Conservation (phyloP, 2,888 invertebrate genomes). For the Cerastis rubricosa region DNA sequence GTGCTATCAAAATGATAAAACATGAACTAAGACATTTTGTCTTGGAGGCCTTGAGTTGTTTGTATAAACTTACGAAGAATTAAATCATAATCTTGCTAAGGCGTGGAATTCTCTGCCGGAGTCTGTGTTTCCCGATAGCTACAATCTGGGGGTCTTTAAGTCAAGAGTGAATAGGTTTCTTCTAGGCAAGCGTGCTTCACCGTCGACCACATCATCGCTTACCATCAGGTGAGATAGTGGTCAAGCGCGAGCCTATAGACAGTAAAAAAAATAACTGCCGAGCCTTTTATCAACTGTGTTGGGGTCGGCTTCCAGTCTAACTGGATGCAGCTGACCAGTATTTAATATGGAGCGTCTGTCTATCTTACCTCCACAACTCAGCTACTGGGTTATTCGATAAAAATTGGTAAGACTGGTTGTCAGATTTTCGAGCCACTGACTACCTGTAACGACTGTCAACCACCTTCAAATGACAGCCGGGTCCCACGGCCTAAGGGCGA, state of each 20-base stretch:
- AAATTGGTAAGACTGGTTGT: not conserved
- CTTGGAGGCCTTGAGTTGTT: constrained; percentile 22
- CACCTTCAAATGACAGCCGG: not conserved
- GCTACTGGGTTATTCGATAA: not conserved
- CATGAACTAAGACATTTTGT: constrained; percentile 29
- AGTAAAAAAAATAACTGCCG: no score
- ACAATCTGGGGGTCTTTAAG: no score
- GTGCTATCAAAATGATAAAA: constrained; percentile 57
- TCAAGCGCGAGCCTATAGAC: no score
- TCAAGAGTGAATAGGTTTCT: no score
- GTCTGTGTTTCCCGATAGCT: no score
- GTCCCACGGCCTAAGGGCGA: not conserved
- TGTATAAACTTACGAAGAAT: constrained; percentile 1
- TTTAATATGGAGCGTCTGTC: not conserved
- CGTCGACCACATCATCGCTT: no score
- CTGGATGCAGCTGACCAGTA: not conserved
- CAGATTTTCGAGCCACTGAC: not conserved
- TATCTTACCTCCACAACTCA: not conserved
- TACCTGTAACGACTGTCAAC: no score
- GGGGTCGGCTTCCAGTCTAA: not conserved
- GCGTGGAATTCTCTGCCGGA: no score
- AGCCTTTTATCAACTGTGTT: not conserved
- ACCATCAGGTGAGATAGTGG: no score
- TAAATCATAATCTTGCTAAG: not conserved
- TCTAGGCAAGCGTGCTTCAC: no score